These are phyloP conservation scores for Tetrax tetrax DNA, from an alignment of 2,113 vertebrate genomes.

Conservation along the genomic window DNA sequence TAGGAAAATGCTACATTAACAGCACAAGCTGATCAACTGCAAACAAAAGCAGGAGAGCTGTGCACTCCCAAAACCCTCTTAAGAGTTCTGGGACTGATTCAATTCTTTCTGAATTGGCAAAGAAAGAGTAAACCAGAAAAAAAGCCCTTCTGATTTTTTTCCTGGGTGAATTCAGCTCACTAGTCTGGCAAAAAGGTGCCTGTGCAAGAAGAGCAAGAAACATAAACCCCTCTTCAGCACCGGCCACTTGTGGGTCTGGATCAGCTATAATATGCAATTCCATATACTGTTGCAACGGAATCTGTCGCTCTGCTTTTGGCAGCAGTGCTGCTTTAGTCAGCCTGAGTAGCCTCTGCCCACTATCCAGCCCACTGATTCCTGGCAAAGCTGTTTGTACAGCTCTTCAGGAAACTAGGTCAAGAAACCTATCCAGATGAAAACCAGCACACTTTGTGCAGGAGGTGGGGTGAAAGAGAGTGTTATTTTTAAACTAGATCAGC, in stretches of 20 bases:
- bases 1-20: background rate
- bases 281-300: background rate
- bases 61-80: background rate
- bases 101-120: background rate
- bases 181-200: background rate
- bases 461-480: background rate
- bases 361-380: conserved; percentile 21
- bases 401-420: conserved; percentile 62
- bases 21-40: background rate
- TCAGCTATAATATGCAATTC: background rate
- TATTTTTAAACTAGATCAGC: conserved; percentile 3
- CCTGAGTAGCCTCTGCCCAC: conserved; percentile 5
- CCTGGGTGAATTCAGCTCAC: background rate
- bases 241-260: background rate
- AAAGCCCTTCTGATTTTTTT: background rate
- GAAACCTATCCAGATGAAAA: conserved; percentile 37
- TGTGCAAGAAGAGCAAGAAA: background rate
- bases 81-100: background rate
- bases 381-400: conserved; percentile 15
- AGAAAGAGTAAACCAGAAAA: background rate
- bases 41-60: background rate
- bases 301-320: background rate
- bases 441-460: background rate
- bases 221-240: background rate
- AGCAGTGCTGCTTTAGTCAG: conserved; percentile 2